Evolutionary conservation across 2,888 invertebrate genomes (phyloP), one percentile per base, ranked within the genome.

Genomic region (Microplitis manilae): DNA sequence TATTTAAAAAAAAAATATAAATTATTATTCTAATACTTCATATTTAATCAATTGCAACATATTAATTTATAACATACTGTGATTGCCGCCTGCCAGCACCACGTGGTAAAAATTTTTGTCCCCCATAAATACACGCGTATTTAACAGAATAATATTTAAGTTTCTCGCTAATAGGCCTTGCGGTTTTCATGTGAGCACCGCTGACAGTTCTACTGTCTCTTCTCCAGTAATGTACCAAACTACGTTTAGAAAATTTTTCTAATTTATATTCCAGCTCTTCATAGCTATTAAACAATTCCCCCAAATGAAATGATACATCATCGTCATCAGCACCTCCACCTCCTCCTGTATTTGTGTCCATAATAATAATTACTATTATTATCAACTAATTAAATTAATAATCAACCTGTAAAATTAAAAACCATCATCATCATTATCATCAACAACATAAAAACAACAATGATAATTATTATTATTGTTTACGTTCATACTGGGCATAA

Each of bases 71-170:
- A 50, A 85, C 84, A 86, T 81, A 90, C 89, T 90, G 89, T 2
- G 90, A 87, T 75, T 89, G 87, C 74, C 90, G 83, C 70, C 88
- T 83, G 4, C 90, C 90, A 61, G 87, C 88, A 61, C 90, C 90
- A 65, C 90, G 86, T 4, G 90, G 87, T 59, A 89, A 84, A 79
- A 90, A 90, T 70, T 90, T 90, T 74, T 90, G 90, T 6, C 90
- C 91, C 5, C 91, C 90, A 78, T 90, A 90, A 68, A 91, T 90
- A 78, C 91, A 91, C 0, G 91, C 90, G 79, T 90, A 91, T 73
- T 90, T 90, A 0, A 91, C 88, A 1, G 90, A 90, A 80, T 91
- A 91, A 84, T 90, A 91, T 79, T 89, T 90, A 8, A 91, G 83
- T 71, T 85, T 82, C 62, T 88, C 85, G 67, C 90, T 88, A 59